Base-by-base conservation (phyloP, 2,888 invertebrate genomes). In the Drosophila histrio region DNA sequence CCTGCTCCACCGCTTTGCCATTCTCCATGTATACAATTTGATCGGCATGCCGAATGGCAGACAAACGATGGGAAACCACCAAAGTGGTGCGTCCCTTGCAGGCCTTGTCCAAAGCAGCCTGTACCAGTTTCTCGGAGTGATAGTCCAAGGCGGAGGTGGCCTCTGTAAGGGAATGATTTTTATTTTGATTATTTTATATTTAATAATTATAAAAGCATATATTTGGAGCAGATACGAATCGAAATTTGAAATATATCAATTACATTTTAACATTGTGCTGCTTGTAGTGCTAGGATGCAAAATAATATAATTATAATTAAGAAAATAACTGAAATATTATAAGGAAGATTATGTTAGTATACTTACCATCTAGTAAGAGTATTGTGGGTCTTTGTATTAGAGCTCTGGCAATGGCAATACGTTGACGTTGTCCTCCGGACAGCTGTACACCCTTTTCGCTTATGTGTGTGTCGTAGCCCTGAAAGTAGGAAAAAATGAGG, bases 121-220 rank as follows among this genome's bases (percentile, higher is more conserved):
- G 97, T 0, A 97, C 96, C 56, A 94, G 94, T 4, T 94, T 94
- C 89, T 97, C 97, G 74, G 95, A 96, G 79, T 95, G 94, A 1
- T 95, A 94, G 90, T 97, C 97, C 76, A 97, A 91, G 0, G 97
- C 96, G 0, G 96, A 96, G 0, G 97, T 97, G 0, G 96, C 96
- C 90, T 97, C 97, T 74, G 22, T 28, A 44, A 15, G 7, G 3
- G 7, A 5, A 21, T 7, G 3, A 13, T 7, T 15, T 34, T 8
- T 24, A 24, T 24, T 24, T 8, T 2, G n/a, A n/a, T n/a, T 26
- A 26, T 26, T 7, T 26, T 2, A 8, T 24, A 8, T 8, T 24
- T 24, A 24, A 8, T 24, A 8, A 24, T 26, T 26, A 26, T 8
- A 8, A 26, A 9, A 9, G 9, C 8, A 1, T 34, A 17, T 2